A percentile compares a stretch with the other conserved stretches of the same genome.
phyloP scores from a whole-genome alignment of 2,888 invertebrate genomes.

The Auanema freiburgensis region DNA sequence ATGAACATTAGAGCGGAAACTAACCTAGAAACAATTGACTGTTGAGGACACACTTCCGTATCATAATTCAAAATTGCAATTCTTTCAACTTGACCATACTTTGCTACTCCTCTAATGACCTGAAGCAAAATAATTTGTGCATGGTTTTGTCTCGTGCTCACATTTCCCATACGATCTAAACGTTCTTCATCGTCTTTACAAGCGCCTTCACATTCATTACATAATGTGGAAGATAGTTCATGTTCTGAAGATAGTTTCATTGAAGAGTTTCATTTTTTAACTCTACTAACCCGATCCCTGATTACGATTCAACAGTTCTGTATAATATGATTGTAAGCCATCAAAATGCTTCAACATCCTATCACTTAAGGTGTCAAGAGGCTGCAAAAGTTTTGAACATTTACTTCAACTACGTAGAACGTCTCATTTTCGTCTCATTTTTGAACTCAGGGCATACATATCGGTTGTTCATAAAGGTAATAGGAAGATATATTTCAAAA shows the following conservation, averaged over 20 bases:
- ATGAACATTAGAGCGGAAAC: conserved; percentile 7
- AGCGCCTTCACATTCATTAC: background rate
- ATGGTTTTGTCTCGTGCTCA: no score
- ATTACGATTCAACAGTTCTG: background rate
- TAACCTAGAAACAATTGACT: conserved; percentile 69
- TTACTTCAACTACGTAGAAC: background rate
- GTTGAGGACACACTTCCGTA: conserved; percentile 80
- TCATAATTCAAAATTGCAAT: conserved; percentile 87
- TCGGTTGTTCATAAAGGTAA: no score
- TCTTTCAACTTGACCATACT: conserved; percentile 78
- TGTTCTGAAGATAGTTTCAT: no score
- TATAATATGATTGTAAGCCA: background rate
- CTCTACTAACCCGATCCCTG: no score
- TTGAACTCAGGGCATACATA: no score
- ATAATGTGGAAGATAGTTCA: no score
- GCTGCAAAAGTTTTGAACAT: background rate
- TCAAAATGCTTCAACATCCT: background rate
- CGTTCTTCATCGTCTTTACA: background rate
- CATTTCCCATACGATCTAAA: background rate
- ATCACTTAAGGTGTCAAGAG: background rate
- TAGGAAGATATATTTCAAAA: no score
- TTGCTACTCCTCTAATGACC: conserved; percentile 82
- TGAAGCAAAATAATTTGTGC: conserved; percentile 66
- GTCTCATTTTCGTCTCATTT: no score
- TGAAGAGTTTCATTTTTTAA: no score